These are phyloP conservation scores for Labeo calbasu DNA, from an alignment of 2,797 vertebrate species.

Conservation along the genomic window DNA sequence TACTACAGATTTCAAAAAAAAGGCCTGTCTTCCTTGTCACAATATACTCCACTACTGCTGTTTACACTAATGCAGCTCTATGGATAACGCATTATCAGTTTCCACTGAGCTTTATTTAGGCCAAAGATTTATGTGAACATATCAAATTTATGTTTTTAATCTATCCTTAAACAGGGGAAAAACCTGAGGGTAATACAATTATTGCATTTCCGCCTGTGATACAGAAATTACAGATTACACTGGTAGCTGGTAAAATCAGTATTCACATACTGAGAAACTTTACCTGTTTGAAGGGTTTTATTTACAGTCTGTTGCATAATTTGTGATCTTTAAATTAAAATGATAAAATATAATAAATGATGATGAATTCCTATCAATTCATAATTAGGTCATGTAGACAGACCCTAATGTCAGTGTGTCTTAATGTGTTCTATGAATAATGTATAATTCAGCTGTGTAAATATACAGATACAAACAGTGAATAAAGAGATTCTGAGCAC, in stretches of 20 bases:
- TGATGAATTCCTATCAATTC: slow-evolving; percentile 46
- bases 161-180: not conserved
- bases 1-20: not conserved
- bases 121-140: slow-evolving; percentile 55
- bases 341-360: not conserved
- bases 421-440: not conserved
- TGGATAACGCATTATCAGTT: slow-evolving; percentile 24
- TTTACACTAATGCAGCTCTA: not conserved
- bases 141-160: slow-evolving; percentile 24
- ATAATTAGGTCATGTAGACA: slow-evolving; percentile 55
- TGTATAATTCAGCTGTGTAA: not conserved
- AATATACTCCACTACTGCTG: not conserved
- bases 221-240: not conserved
- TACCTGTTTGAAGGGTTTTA: slow-evolving; percentile 55
- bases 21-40: no score
- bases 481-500: slow-evolving; percentile 13
- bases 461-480: slow-evolving; percentile 10
- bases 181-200: not conserved
- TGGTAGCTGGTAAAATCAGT: slow-evolving; percentile 12
- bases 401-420: slow-evolving; percentile 2
- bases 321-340: slow-evolving; percentile 50
- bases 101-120: slow-evolving; percentile 22
- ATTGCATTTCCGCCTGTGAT: not conserved
- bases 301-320: slow-evolving; percentile 62
- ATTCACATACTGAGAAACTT: slow-evolving; percentile 6